These are phyloP conservation scores for Diceros bicornis DNA, from an alignment of 2,797 vertebrate genomes.

Conservation along the genomic window DNA sequence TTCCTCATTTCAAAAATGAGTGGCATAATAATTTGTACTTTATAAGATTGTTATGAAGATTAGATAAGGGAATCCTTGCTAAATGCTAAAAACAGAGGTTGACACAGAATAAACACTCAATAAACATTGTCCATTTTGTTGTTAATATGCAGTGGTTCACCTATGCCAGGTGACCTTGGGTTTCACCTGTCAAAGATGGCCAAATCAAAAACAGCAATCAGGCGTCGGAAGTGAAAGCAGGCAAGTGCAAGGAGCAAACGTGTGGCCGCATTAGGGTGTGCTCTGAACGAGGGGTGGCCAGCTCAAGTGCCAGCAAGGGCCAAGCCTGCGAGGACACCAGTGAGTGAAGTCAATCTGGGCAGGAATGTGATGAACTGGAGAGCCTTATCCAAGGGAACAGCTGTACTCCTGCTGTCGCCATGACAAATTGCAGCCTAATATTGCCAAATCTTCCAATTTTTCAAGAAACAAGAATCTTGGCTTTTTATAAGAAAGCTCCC, in stretches of 20 bases:
- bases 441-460: background rate
- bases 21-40: background rate
- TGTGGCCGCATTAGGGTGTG: fast-evolving
- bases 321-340: background rate
- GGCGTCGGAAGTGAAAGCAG: background rate
- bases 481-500: slow-evolving; percentile 22
- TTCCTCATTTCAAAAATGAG: background rate
- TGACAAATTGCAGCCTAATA: background rate
- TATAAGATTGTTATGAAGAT: background rate
- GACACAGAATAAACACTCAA: background rate
- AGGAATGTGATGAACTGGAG: background rate
- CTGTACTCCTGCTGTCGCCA: background rate
- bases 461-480: slow-evolving; percentile 17
- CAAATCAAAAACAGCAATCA: background rate
- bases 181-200: background rate
- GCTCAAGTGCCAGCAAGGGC: background rate
- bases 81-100: background rate
- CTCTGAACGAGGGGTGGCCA: background rate
- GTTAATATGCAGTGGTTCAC: background rate
- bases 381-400: background rate
- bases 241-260: background rate
- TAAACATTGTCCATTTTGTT: background rate
- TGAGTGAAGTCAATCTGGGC: background rate
- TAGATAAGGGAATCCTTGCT: slow-evolving; percentile 23
- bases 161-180: background rate